A percentile compares a stretch with the other conserved stretches of the same genome.
These are phyloP conservation scores for Myathropa florea DNA, from an alignment of 2,888 invertebrate genomes.

Conservation along the genomic window DNA sequence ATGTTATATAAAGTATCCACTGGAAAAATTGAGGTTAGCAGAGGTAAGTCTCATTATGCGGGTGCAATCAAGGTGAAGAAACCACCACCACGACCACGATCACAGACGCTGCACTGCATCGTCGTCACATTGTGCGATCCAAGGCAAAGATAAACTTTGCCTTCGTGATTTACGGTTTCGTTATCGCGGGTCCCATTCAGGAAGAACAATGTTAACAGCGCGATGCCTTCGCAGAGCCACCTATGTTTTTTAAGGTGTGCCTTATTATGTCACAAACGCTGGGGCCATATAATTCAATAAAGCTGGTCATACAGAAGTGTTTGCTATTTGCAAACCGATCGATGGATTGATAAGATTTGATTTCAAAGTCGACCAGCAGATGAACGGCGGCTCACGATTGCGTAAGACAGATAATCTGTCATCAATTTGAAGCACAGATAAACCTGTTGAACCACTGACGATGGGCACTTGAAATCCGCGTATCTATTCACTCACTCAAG, in stretches of 20 bases:
- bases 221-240: not conserved
- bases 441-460: not conserved
- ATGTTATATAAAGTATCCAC: constrained; percentile 61
- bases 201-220: constrained; percentile 43
- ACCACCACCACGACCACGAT: constrained; percentile 16
- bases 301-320: not conserved
- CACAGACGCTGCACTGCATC: not conserved
- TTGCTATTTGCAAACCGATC: not conserved
- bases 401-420: constrained; percentile 8
- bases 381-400: not conserved
- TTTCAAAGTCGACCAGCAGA: no score
- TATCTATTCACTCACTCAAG: not conserved
- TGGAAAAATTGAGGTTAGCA: constrained; percentile 54
- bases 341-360: not conserved
- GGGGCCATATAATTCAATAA: not conserved
- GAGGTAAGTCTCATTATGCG: constrained; percentile 60
- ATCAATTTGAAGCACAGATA: not conserved
- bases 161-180: constrained; percentile 57
- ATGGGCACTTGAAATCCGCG: no score
- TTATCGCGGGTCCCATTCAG: constrained; percentile 18
- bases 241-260: constrained; percentile 38
- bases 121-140: not conserved
- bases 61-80: constrained; percentile 68
- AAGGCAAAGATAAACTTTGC: constrained; percentile 45
- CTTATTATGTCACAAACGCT: constrained; percentile 33